Evolutionary conservation across 1,140 invertebrate genomes (phyloP), one percentile per base, ranked within the genome.

Genomic region (Leguminivora glycinivorella): DNA sequence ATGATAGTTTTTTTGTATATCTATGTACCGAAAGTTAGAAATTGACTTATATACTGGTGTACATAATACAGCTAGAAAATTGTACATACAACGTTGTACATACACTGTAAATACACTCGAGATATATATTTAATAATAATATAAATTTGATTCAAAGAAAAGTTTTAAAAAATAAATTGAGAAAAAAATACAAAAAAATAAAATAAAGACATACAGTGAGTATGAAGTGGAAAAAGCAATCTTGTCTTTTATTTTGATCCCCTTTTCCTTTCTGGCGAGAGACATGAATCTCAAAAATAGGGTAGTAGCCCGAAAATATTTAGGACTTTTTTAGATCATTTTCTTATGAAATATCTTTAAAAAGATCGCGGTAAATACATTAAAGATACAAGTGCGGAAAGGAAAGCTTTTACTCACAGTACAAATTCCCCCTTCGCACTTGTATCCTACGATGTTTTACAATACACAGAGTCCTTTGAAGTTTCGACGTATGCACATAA

Each of bases 141-240:
- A 85, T 88, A 90, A 88, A 88, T 86, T 86, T 88, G 84, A 83
- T 88, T 85, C 85, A 83, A 88, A 88, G 77, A 88, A 68, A 85
- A 82, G 83, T 88, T 88, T 90, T 87, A 84, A 88, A 83, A 81
- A 85, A 85, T 79, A 85, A 78, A 80, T 79, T 76, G 83, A 87
- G 84, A 82, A 84, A 79, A 43, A 83, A 78, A 83, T 83, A 85
- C 82, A 86, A 84, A 84, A 79, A 77, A 82, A 83, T 81, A 79
- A 87, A 84, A 87, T 86, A 85, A 88, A 90, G 76, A 88, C 85
- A 90, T 87, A 87, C 88, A 85, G 81, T 86, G 85, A 90, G 88
- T 88, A 87, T 90, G 88, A 88, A 87, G 82, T 81, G 82, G 86
- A 88, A 87, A 87, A 87, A 76, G 70, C 80, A 71, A 75, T 81